Percentiles rank a stretch among this genome's conserved stretches.
Evolutionary conservation across 2,113 vertebrate genomes (phyloP).

Genomic region (Myxocyprinus asiaticus): DNA sequence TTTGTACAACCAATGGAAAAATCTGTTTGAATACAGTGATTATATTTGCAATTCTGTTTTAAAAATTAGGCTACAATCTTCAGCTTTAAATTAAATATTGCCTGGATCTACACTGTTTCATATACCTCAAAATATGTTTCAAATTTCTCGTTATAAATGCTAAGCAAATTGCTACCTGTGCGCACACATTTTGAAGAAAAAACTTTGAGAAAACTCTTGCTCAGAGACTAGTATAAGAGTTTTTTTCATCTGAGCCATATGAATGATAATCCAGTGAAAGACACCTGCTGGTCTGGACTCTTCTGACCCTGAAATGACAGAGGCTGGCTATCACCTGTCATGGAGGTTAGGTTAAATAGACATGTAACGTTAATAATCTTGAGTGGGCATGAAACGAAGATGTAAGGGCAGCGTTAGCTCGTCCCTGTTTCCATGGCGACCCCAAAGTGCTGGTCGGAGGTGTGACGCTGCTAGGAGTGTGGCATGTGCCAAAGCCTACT

Average conservation of each 20-base stretch:
- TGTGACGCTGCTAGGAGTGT: slow-evolving; percentile 69
- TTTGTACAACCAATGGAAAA: too few species aligned
- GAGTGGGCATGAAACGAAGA: slow-evolving; percentile 51
- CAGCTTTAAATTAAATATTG: too few species aligned
- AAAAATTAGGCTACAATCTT: too few species aligned
- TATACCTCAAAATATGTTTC: too few species aligned
- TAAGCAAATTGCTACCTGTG: not conserved
- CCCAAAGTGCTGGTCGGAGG: slow-evolving; percentile 65
- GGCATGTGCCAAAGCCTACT: slow-evolving; percentile 49
- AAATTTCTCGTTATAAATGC: too few species aligned
- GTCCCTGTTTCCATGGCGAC: slow-evolving; percentile 77
- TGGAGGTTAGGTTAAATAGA: not conserved
- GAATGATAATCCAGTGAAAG: not conserved
- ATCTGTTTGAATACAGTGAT: too few species aligned
- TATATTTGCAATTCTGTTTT: too few species aligned
- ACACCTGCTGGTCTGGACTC: not conserved
- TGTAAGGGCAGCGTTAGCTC: slow-evolving; percentile 65
- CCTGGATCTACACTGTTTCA: too few species aligned
- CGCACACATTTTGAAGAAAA: not conserved
- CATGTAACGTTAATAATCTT: slow-evolving; percentile 32
- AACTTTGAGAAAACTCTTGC: not conserved
- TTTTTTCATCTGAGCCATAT: not conserved
- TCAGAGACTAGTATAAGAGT: not conserved
- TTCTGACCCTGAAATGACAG: not conserved
- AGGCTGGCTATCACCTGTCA: not conserved